phyloP scores from a whole-genome alignment of 2,797 vertebrate genomes.

The Discoglossus pictus region DNA sequence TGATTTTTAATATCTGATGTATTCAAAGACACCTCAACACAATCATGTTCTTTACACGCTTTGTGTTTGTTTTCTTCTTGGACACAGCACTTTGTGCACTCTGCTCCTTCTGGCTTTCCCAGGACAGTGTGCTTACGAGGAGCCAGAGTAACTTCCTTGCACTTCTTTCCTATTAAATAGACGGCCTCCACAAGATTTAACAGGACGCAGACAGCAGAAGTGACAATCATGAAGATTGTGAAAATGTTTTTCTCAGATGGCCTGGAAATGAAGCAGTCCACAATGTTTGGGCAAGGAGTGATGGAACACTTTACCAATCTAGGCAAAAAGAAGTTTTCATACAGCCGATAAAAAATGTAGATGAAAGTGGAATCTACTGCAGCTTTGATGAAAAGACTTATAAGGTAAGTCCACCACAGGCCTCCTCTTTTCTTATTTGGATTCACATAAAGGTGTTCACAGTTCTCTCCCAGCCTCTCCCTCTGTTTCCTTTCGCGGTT shows the following conservation, averaged over 20 bases:
- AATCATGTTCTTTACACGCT: background rate
- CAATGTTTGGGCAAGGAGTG: conserved; percentile 80
- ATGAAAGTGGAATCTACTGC: conserved; percentile 76
- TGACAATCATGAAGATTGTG: conserved; percentile 87
- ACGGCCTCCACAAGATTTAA: conserved; percentile 79
- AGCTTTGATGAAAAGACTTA: conserved; percentile 83
- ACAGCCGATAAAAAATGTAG: conserved; percentile 78
- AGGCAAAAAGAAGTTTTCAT: conserved; percentile 83
- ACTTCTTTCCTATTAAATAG: conserved; percentile 83
- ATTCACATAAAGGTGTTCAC: conserved; percentile 71
- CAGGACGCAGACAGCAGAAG: conserved; percentile 78
- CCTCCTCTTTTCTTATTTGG: conserved; percentile 86
- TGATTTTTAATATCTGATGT: background rate
- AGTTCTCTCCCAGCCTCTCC: conserved; percentile 66
- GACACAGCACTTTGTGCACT: background rate
- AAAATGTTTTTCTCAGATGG: conserved; percentile 90
- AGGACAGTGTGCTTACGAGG: rapidly evolving
- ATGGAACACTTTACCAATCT: conserved; percentile 76
- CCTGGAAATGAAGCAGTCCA: conserved; percentile 87
- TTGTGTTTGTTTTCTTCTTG: background rate
- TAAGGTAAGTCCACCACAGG: conserved; percentile 90
- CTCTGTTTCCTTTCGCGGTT: conserved; percentile 75
- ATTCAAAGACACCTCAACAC: background rate
- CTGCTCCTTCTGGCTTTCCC: background rate
- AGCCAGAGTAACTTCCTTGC: too few species aligned